Base-by-base conservation (phyloP, 2,113 vertebrate genomes). In the Spea multiplicata region DNA sequence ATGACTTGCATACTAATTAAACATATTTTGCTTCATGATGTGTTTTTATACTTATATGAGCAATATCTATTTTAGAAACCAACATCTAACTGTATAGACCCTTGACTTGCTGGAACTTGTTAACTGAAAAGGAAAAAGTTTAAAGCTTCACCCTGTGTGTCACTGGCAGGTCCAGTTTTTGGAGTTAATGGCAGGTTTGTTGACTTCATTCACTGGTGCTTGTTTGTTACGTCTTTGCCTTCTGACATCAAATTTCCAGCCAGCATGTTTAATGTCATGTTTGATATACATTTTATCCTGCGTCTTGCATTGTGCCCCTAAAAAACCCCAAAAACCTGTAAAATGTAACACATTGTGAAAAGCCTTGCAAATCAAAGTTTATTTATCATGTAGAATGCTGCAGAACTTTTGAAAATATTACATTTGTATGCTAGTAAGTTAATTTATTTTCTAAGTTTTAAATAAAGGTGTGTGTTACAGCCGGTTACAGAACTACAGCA, bases 1-100 rank as follows among this genome's bases (percentile, higher is more conserved):
- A 98, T 97, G 94, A 95, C 88, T 87, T 91, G 92, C 94, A 93
- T 94, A 94, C 93, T 95, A 94, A 97, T 96, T 96, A 97, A 97
- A 95, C 78, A 66, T 92, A 89, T 88, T 93, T 90, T 88, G 86
- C 86, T 91, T 91, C 87, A 87, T 87, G 71, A 57, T 79, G 69
- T 84, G 75, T 73, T 78, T 75, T 81, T 83, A 84, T 87, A 82
- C 87, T 84, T 85, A 83, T 82, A 82, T 75, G 86, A 84, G 44
- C 74, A 76, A 73, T 76, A 75, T 50, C 67, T 66, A 0, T 75
- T 85, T 86, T 86, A 85, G 66, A 82, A 69, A 12, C 65, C 81
- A 53, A 83, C 68, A 74, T 82, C 70, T 76, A 73, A 73, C 79
- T 53, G 81, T 57, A 16, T 0, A 0, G 84, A 45, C 44, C 62